These are phyloP conservation scores for Ictidomys tridecemlineatus DNA, from an alignment of 2,113 vertebrate species.

Conservation along the genomic window DNA sequence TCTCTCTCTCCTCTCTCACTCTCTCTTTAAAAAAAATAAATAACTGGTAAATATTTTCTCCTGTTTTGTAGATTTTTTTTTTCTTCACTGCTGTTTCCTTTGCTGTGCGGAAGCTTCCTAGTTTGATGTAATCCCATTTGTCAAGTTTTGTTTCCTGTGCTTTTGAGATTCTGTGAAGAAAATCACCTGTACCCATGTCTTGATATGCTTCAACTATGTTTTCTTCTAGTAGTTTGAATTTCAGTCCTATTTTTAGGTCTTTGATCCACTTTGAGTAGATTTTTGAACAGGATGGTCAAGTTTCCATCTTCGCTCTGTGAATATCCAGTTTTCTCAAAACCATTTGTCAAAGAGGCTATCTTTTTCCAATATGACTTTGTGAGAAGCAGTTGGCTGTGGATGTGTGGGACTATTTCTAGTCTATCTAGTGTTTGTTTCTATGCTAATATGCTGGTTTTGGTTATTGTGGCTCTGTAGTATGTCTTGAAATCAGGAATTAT, in stretches of 20 bases:
- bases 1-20: no score
- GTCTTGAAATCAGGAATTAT: background rate
- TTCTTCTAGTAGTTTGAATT: background rate
- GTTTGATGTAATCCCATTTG: background rate
- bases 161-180: background rate
- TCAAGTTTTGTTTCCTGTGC: background rate
- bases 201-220: background rate
- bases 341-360: background rate
- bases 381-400: background rate
- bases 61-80: background rate
- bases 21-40: no score
- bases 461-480: background rate
- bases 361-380: background rate
- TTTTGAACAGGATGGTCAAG: background rate
- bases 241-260: background rate
- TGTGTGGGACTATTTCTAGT: background rate
- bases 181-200: background rate
- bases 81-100: background rate
- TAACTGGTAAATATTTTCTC: background rate
- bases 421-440: background rate
- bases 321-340: background rate
- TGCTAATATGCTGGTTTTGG: background rate
- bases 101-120: background rate
- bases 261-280: background rate
- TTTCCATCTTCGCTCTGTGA: background rate